These are phyloP conservation scores for Thomomys bottae DNA, from an alignment of 2,113 vertebrate species.

Conservation along the genomic window DNA sequence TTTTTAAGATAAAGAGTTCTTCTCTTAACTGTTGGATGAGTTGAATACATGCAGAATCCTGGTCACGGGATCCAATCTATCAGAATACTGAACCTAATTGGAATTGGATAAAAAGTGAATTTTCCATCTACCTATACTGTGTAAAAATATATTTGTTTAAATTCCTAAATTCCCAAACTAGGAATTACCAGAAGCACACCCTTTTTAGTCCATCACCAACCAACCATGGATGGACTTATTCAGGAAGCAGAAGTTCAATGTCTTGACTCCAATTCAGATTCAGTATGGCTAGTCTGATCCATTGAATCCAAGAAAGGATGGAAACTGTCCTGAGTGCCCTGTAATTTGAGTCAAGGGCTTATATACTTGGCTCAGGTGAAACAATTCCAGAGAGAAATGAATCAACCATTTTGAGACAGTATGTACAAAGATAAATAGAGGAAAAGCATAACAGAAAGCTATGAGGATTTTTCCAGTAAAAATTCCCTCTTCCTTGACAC, in stretches of 20 bases:
- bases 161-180: slow-evolving; percentile 16
- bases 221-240: not conserved
- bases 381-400: not conserved
- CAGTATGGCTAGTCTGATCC: not conserved
- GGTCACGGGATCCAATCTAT: not conserved
- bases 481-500: not conserved
- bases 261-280: slow-evolving; percentile 13
- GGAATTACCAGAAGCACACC: not conserved
- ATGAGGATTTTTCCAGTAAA: slow-evolving; percentile 8
- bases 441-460: slow-evolving; percentile 1
- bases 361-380: slow-evolving; percentile 19
- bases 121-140: slow-evolving; percentile 18
- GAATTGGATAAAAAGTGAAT: slow-evolving; percentile 55
- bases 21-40: slow-evolving; percentile 29
- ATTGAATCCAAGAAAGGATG: not conserved
- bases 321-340: not conserved
- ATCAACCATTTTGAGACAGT: slow-evolving; percentile 23
- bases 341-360: not conserved
- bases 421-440: slow-evolving; percentile 13
- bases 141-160: slow-evolving; percentile 50
- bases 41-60: not conserved
- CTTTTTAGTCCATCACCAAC: not conserved
- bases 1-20: not conserved
- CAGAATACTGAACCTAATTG: slow-evolving; percentile 20
- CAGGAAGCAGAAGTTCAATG: not conserved